These are phyloP conservation scores for Eupelmus urozonus DNA, from an alignment of 2,888 invertebrate species.

Conservation along the genomic window DNA sequence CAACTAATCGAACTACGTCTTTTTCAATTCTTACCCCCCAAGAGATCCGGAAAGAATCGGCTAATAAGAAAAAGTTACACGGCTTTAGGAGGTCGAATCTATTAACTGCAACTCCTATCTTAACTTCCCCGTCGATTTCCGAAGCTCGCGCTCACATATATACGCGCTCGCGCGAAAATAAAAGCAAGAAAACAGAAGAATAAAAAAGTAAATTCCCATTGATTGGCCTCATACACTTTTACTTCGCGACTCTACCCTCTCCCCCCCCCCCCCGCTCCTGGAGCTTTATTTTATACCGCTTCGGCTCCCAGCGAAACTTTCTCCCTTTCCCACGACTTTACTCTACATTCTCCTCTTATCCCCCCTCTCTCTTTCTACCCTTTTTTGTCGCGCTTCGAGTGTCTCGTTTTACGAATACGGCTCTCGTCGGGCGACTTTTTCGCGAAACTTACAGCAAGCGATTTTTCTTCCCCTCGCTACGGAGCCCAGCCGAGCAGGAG, in stretches of 20 bases:
- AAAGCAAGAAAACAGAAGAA: neutral
- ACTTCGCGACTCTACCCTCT: neutral
- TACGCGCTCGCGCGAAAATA: neutral
- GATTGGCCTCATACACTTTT: conserved; percentile 10
- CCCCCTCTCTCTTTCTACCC: neutral
- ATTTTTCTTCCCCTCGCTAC: conserved; percentile 9
- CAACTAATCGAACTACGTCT: neutral
- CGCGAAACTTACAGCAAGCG: conserved; percentile 32
- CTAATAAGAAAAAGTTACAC: neutral
- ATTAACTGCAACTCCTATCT: neutral
- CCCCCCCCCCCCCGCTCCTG: no score
- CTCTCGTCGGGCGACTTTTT: neutral
- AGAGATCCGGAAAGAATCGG: neutral
- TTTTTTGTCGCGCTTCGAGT: neutral
- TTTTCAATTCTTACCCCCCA: neutral
- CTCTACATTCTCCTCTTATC: conserved; percentile 12
- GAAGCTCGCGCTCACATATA: neutral
- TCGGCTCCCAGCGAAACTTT: conserved; percentile 15
- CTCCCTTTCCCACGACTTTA: neutral
- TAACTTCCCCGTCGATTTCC: neutral
- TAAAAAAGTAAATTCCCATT: conserved; percentile 35
- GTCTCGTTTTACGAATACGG: conserved; percentile 25
- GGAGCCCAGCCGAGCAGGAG: no score
- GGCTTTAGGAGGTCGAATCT: neutral
- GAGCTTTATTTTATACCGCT: conserved; percentile 37